phyloP scores from a whole-genome alignment of 2,888 invertebrate genomes.

The Subacronicta megacephala region DNA sequence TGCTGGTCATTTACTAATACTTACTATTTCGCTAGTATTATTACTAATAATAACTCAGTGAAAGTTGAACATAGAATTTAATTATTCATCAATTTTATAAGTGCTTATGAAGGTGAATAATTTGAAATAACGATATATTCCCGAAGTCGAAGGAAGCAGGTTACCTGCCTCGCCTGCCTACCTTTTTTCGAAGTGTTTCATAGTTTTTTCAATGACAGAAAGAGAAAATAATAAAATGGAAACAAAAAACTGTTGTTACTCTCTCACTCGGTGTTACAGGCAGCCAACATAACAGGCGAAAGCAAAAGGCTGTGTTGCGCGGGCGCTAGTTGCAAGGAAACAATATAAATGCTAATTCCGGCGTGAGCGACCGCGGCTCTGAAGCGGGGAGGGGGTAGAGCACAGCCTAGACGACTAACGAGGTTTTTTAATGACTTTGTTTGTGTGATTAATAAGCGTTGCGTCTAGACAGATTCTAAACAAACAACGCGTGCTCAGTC shows the following conservation, averaged over 20 bases:
- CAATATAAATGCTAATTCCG: constrained; percentile 74
- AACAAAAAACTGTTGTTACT: neutral
- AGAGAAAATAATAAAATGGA: no score
- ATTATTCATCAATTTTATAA: no score
- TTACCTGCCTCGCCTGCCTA: no score
- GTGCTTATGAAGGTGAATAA: no score
- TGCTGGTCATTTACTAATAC: neutral
- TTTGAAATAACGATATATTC: no score
- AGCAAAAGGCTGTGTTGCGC: constrained; percentile 56
- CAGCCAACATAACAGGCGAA: constrained; percentile 28
- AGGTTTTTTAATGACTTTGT: constrained; percentile 70
- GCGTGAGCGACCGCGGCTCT: constrained; percentile 20
- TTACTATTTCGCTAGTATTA: no score
- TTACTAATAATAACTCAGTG: no score
- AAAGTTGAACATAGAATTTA: no score
- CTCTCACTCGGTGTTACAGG: constrained; percentile 35
- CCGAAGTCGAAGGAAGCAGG: no score
- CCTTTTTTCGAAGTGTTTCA: no score
- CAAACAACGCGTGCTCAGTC: neutral
- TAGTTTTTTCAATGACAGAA: no score
- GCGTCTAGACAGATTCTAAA: neutral
- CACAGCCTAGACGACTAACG: constrained; percentile 51
- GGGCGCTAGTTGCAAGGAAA: constrained; percentile 54
- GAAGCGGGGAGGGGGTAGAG: neutral
- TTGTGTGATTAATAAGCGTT: constrained; percentile 60